phyloP scores from a whole-genome alignment of 2,797 vertebrate species.

The Psittacula derbiana region DNA sequence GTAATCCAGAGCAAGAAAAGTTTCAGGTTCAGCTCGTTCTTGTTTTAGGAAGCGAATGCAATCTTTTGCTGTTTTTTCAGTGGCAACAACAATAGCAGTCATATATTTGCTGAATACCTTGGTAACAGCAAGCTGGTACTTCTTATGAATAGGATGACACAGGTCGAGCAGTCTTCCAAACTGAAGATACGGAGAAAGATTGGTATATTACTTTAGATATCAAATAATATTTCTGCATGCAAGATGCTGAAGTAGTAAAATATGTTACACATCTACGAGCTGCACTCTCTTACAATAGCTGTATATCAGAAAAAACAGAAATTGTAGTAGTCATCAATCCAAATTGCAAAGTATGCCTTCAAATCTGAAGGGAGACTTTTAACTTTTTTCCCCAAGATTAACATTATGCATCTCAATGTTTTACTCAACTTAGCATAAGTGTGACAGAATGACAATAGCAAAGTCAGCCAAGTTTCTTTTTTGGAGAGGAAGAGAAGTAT shows the following conservation, averaged over 20 bases:
- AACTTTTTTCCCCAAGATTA: background rate
- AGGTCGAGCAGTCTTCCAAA: slow-evolving; percentile 90
- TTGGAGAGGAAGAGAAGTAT: background rate
- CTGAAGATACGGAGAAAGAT: slow-evolving; percentile 67
- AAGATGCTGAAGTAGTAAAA: background rate
- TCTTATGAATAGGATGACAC: slow-evolving; percentile 94
- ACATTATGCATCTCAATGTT: background rate
- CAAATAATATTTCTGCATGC: background rate
- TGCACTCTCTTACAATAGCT: background rate
- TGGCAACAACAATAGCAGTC: slow-evolving; percentile 87
- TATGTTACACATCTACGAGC: fast-evolving
- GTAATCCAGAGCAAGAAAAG: slow-evolving; percentile 92
- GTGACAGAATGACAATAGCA: background rate
- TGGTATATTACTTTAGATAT: background rate
- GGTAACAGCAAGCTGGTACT: slow-evolving; percentile 92
- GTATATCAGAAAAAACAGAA: background rate
- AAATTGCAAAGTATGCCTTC: background rate
- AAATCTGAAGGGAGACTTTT: background rate
- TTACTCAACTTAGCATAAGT: background rate
- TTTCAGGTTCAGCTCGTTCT: slow-evolving; percentile 89
- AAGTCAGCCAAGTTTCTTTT: background rate
- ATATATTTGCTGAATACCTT: slow-evolving; percentile 90
- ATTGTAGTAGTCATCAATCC: background rate
- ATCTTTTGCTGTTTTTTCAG: slow-evolving; percentile 87
- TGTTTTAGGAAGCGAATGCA: slow-evolving; percentile 90